Evolutionary conservation across 2,888 invertebrate genomes (phyloP).

Genomic region (Plebejus anna): DNA sequence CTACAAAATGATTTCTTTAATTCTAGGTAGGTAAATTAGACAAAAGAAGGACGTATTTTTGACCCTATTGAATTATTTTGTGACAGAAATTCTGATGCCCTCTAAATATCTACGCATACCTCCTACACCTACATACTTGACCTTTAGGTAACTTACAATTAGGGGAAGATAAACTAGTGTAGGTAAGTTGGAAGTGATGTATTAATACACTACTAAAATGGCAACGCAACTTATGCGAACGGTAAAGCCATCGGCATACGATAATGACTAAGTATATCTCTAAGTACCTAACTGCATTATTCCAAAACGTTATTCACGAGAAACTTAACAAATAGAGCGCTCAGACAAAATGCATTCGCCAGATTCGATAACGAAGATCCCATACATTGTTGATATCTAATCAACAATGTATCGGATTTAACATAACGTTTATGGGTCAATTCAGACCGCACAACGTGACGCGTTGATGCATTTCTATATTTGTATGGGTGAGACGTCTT

Average conservation of each 20-base stretch:
- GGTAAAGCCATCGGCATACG: constrained; percentile 27
- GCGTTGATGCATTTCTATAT: no score
- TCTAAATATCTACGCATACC: constrained; percentile 5
- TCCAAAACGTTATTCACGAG: constrained; percentile 39
- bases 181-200: constrained; percentile 20
- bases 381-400: background rate
- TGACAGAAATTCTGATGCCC: constrained; percentile 21
- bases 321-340: constrained; percentile 34
- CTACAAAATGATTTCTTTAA: background rate
- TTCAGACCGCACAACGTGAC: no score
- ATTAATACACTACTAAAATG: constrained; percentile 31
- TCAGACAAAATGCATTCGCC: background rate
- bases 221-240: constrained; percentile 33
- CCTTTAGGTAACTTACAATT: constrained; percentile 23
- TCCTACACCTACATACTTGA: background rate
- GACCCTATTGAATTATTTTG: constrained; percentile 19
- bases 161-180: constrained; percentile 20
- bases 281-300: constrained; percentile 44
- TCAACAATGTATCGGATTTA: background rate
- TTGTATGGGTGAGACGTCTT: no score
- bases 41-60: background rate
- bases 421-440: no score
- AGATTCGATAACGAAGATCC: background rate
- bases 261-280: constrained; percentile 34
- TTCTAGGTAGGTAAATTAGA: background rate